Evolutionary conservation across 2,888 invertebrate species (phyloP).

Genomic region (Palloptera scutellata): DNA sequence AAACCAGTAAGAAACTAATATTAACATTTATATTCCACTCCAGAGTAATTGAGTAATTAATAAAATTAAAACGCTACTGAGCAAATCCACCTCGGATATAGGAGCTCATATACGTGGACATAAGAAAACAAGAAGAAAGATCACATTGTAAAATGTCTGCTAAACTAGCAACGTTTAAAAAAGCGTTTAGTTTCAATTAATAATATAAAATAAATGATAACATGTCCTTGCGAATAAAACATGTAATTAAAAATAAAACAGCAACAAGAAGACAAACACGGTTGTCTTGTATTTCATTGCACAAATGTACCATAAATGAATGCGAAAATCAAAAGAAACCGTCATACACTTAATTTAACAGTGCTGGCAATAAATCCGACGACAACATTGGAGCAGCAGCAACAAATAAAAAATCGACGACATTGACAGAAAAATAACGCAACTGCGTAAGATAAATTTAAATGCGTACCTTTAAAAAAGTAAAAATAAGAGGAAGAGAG

Average conservation of each 20-base stretch:
- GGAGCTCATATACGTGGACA: too few relatives aligned
- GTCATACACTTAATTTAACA: slow-evolving; percentile 37
- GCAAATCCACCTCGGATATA: too few relatives aligned
- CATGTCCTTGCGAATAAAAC: slow-evolving; percentile 37
- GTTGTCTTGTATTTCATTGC: background rate
- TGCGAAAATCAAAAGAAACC: slow-evolving; percentile 34
- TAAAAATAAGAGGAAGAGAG: too few relatives aligned
- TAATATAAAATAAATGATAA: slow-evolving; percentile 32
- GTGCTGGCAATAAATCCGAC: slow-evolving; percentile 35
- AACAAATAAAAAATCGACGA: slow-evolving; percentile 6
- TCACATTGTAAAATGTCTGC: slow-evolving; percentile 18
- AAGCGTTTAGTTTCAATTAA: slow-evolving; percentile 30
- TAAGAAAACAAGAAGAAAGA: slow-evolving; percentile 41
- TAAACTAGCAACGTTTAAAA: slow-evolving; percentile 12
- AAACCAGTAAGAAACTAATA: background rate
- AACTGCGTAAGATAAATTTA: too few relatives aligned
- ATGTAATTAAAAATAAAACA: slow-evolving; percentile 34
- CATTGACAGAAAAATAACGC: background rate
- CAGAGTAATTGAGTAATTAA: too few relatives aligned
- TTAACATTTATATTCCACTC: background rate
- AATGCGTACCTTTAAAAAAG: too few relatives aligned
- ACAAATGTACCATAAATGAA: slow-evolving; percentile 7
- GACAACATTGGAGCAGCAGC: slow-evolving; percentile 25
- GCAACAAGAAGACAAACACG: slow-evolving; percentile 5
- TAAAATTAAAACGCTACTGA: too few relatives aligned